A percentile compares a stretch with the other conserved stretches of the same genome.
Conservation (phyloP, 2,888 invertebrate genomes). For the Eupithecia abbreviata region DNA sequence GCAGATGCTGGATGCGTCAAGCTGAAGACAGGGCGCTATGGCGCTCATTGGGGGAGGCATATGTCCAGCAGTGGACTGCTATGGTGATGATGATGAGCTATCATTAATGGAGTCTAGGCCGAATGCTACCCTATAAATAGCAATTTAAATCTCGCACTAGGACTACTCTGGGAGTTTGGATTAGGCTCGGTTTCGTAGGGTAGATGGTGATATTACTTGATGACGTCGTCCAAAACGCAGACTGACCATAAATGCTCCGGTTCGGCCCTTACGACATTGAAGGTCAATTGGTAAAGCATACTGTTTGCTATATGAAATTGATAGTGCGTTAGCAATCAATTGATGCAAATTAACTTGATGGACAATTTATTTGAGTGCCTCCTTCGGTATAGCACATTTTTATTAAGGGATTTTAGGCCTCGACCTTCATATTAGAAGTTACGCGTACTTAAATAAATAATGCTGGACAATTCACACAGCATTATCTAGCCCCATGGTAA, state of each 20-base stretch:
- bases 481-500: no score
- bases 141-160: no score
- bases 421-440: no score
- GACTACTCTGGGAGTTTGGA: neutral
- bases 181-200: neutral
- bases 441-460: no score
- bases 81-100: no score
- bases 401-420: neutral
- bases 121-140: no score
- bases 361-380: slow-evolving; percentile 4
- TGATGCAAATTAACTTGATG: slow-evolving; percentile 25
- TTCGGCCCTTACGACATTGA: slow-evolving; percentile 28
- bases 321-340: slow-evolving; percentile 28
- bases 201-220: neutral
- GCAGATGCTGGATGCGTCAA: no score
- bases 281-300: slow-evolving; percentile 24
- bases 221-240: neutral
- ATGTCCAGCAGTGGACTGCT: no score
- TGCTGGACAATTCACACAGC: no score
- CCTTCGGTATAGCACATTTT: neutral
- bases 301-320: slow-evolving; percentile 27
- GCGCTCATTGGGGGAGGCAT: no score
- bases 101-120: no score
- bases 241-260: neutral
- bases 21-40: no score